Evolutionary conservation across 2,888 invertebrate genomes (phyloP).

Genomic region (Tetrapedia diversipes): DNA sequence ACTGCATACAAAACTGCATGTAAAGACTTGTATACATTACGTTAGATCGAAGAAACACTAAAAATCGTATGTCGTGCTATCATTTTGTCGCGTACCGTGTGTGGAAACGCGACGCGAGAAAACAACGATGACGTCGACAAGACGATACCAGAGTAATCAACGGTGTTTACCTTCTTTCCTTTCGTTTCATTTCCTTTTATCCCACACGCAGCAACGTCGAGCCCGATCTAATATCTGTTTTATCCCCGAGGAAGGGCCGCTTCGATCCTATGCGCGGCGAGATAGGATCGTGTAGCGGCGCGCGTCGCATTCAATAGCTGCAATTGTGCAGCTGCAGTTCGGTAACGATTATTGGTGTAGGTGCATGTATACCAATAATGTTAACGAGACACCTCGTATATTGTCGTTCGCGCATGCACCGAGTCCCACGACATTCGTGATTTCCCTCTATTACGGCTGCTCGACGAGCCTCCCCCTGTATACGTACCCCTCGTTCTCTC

Average conservation of each 20-base stretch:
- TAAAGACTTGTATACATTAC: too few species aligned
- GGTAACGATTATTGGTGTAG: slow-evolving; percentile 64
- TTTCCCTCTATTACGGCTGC: slow-evolving; percentile 40
- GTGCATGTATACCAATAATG: slow-evolving; percentile 63
- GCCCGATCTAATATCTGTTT: slow-evolving; percentile 51
- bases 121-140: not conserved
- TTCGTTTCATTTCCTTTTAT: too few species aligned
- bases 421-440: slow-evolving; percentile 35
- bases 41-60: too few species aligned
- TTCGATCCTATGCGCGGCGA: slow-evolving; percentile 50
- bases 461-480: not conserved
- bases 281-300: slow-evolving; percentile 55
- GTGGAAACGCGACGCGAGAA: not conserved
- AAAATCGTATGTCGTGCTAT: too few species aligned
- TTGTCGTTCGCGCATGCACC: slow-evolving; percentile 38
- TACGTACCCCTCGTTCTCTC: too few species aligned
- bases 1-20: too few species aligned
- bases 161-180: slow-evolving; percentile 15
- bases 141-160: slow-evolving; percentile 29
- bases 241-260: slow-evolving; percentile 40
- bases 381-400: slow-evolving; percentile 63
- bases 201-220: not conserved
- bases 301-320: slow-evolving; percentile 51
- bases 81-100: too few species aligned
- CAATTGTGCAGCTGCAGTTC: slow-evolving; percentile 63